Conservation (phyloP, 2,113 vertebrate genomes). For the Gallinago jamesoni region DNA sequence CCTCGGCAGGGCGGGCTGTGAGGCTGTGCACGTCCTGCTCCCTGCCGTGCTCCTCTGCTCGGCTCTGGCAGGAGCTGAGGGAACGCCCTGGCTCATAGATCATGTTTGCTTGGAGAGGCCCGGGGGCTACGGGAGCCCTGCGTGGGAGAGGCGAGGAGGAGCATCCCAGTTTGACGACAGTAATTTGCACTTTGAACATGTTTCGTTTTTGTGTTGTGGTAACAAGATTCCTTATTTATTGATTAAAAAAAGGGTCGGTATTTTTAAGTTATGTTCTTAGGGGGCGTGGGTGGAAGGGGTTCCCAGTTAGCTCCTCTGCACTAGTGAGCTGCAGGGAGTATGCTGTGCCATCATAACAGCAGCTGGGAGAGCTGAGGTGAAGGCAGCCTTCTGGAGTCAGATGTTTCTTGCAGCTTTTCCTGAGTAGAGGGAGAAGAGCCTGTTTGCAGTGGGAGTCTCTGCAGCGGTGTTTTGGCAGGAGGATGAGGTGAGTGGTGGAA, state of each 20-base stretch:
- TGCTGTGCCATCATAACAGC: background rate
- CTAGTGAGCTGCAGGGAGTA: slow-evolving; percentile 22
- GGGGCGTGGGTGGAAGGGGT: slow-evolving; percentile 45
- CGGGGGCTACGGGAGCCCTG: slow-evolving; percentile 67
- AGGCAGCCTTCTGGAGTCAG: slow-evolving; percentile 25
- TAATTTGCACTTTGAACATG: slow-evolving; percentile 85
- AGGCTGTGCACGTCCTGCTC: slow-evolving; percentile 37
- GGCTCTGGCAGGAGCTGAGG: slow-evolving; percentile 67
- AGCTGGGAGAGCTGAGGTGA: slow-evolving; percentile 29
- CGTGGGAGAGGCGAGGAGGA: slow-evolving; percentile 72
- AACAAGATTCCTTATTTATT: slow-evolving; percentile 84
- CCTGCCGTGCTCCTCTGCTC: slow-evolving; percentile 40
- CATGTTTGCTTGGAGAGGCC: slow-evolving; percentile 72
- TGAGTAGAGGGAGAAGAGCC: slow-evolving; percentile 49
- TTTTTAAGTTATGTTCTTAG: slow-evolving; percentile 70
- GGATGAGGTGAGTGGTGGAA: slow-evolving; percentile 39
- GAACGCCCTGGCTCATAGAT: slow-evolving; percentile 70
- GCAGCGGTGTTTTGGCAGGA: slow-evolving; percentile 45
- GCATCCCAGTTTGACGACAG: slow-evolving; percentile 77
- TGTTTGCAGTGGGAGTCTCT: slow-evolving; percentile 29
- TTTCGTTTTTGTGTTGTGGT: slow-evolving; percentile 81
- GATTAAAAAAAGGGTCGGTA: slow-evolving; percentile 71
- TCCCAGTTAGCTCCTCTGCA: slow-evolving; percentile 48
- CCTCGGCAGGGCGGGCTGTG: slow-evolving; percentile 61
- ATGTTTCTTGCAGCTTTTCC: slow-evolving; percentile 6